Percentiles rank a stretch among this genome's conserved stretches.
Evolutionary conservation across 2,797 vertebrate genomes (phyloP).

Genomic region (Mormyrus proboscirostris): DNA sequence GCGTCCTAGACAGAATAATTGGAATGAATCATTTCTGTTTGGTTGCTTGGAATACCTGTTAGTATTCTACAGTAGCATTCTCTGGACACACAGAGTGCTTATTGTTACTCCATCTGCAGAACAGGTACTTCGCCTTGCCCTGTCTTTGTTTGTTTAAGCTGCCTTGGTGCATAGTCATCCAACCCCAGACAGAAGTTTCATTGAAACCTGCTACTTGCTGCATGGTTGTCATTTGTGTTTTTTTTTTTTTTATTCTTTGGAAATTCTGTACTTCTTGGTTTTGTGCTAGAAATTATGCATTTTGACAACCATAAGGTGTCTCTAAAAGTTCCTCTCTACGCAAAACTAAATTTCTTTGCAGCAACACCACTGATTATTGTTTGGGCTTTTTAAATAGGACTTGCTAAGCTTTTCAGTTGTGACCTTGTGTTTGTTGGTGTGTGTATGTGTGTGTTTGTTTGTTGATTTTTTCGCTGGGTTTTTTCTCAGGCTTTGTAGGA

Average conservation of each 20-base stretch:
- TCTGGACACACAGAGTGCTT: background rate
- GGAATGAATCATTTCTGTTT: background rate
- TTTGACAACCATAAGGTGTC: background rate
- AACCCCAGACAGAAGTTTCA: background rate
- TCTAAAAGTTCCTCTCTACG: background rate
- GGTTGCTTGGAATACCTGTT: background rate
- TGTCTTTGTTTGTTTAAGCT: background rate
- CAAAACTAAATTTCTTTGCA: background rate
- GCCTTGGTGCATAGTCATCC: background rate
- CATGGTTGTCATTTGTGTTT: background rate
- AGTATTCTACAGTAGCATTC: background rate
- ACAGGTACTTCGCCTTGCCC: background rate
- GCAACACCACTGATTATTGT: background rate
- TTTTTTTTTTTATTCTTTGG: background rate
- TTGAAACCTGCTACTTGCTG: background rate
- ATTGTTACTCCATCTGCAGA: background rate
- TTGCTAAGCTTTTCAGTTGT: slow-evolving; percentile 15
- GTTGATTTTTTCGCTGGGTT: background rate
- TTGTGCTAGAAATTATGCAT: background rate
- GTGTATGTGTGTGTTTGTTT: background rate
- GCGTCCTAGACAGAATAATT: background rate
- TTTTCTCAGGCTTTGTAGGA: background rate
- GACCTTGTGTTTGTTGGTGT: background rate
- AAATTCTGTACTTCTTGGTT: background rate
- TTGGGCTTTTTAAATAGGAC: background rate